phyloP scores from a whole-genome alignment of 2,113 vertebrate species.

The Egretta garzetta region DNA sequence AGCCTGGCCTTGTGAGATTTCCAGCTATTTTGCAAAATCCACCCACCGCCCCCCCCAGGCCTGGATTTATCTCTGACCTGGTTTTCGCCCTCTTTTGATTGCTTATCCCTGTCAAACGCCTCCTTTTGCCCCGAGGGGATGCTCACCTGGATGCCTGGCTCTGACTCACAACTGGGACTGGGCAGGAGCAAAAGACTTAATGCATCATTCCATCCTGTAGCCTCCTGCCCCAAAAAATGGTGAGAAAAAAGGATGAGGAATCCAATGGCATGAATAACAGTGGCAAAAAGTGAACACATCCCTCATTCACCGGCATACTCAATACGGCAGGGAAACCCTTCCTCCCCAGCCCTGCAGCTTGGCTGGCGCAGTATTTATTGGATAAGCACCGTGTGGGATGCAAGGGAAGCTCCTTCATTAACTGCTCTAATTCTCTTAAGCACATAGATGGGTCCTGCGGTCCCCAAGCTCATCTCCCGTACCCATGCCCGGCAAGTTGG shows the following conservation, averaged over 20 bases:
- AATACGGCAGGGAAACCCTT: rapidly evolving
- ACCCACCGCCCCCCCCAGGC: background rate
- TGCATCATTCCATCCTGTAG: background rate
- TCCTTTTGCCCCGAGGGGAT: background rate
- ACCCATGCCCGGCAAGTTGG: rapidly evolving
- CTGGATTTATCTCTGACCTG: background rate
- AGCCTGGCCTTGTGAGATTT: slow-evolving; percentile 51
- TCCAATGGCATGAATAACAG: background rate
- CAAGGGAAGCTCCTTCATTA: background rate
- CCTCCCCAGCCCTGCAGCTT: background rate
- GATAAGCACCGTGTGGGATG: background rate
- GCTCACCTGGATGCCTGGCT: background rate
- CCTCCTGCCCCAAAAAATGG: background rate
- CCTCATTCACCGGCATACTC: background rate
- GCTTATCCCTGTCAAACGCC: background rate
- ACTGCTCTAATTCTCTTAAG: background rate
- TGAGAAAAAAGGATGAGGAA: background rate
- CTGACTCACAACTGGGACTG: rapidly evolving
- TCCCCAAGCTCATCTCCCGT: background rate
- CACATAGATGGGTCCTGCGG: background rate
- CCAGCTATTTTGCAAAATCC: slow-evolving; percentile 49
- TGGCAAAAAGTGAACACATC: background rate
- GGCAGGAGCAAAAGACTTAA: background rate
- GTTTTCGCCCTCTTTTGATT: background rate
- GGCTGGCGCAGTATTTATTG: background rate